Evolutionary conservation across 2,797 vertebrate genomes (phyloP), one percentile per base, ranked within the genome.

Genomic region (Smutsia temminckii): DNA sequence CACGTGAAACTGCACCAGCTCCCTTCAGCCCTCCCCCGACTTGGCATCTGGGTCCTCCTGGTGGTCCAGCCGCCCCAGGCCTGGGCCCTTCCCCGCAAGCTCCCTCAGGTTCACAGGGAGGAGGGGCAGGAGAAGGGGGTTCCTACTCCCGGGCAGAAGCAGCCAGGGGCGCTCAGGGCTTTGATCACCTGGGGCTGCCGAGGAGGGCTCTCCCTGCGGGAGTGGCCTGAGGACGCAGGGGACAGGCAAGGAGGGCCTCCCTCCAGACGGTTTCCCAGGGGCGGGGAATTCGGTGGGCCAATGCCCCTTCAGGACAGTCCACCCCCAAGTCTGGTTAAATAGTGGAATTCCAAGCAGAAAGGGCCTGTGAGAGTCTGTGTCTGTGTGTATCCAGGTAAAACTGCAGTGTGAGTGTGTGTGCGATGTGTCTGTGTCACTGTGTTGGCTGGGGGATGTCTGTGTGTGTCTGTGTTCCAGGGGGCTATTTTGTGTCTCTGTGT

Each of bases 21-120:
- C 46, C 12, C 46, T 46, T 12, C 46, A 46, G 46, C 46, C 10
- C 46, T 46, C 46, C 46, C 46, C 12, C 2, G 2, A 46, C 46
- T 12, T 46, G 0, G 37, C 2, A 0, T 20, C 37, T 0, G 2
- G 12, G 80, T 42, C 34, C 53, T 49, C 32, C 32, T 1, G 0
- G 0, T 5, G 59, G 13, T 20, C 80, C 59, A 8, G 69, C 34
- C 0, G 4, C 80, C 63, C 2, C 10, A 11, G 14, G 4, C 34
- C 25, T 0, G 0, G n/a, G n/a, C 23, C 34, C 49, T 9, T 9
- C 16, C 49, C 4, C 1, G 16, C 46, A 66, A 9, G 18, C 61
- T 13, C 23, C 51, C 63, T 37, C 0, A 0, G 27, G n/a, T 3
- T 14, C 13, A 0, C 1, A 0, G 6, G 42, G 9, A 42, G 17